A percentile compares a stretch with the other conserved stretches of the same genome.
These are phyloP conservation scores for Sarcophaga bullata DNA, from an alignment of 1,140 invertebrate genomes.

Conservation along the genomic window DNA sequence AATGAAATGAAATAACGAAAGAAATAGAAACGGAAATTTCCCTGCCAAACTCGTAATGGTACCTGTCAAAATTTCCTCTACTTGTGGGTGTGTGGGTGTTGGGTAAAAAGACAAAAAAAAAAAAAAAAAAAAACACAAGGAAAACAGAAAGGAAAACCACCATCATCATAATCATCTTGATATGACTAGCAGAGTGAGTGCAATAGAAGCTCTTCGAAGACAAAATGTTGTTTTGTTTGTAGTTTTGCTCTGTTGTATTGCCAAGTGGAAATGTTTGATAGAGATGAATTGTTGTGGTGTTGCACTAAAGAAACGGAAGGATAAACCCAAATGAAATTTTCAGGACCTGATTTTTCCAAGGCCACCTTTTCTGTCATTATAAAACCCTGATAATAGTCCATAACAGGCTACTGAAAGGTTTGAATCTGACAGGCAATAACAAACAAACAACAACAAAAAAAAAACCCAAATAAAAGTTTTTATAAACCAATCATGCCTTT, in stretches of 20 bases:
- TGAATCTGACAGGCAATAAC: neutral
- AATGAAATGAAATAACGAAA: conserved; percentile 42
- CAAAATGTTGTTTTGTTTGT: neutral
- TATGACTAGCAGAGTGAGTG: conserved; percentile 19
- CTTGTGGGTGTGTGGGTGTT: conserved; percentile 10
- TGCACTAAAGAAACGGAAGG: conserved; percentile 32
- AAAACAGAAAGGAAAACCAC: too few species aligned
- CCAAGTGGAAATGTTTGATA: conserved; percentile 26
- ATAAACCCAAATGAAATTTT: conserved; percentile 55
- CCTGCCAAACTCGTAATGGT: conserved; percentile 65
- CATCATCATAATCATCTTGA: neutral
- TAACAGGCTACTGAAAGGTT: neutral
- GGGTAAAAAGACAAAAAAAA: neutral
- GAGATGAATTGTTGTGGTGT: conserved; percentile 33
- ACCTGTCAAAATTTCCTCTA: conserved; percentile 65
- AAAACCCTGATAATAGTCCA: conserved; percentile 51
- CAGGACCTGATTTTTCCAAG: conserved; percentile 59
- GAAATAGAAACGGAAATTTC: conserved; percentile 48
- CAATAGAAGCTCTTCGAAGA: neutral
- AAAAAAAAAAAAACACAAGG: neutral
- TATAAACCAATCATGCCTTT: neutral
- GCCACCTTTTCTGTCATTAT: conserved; percentile 48
- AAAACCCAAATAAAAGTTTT: too few species aligned
- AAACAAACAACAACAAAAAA: too few species aligned
- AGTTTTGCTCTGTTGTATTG: neutral